These are phyloP conservation scores for Drosophila nasuta DNA, from an alignment of 1,140 invertebrate species.

Conservation along the genomic window DNA sequence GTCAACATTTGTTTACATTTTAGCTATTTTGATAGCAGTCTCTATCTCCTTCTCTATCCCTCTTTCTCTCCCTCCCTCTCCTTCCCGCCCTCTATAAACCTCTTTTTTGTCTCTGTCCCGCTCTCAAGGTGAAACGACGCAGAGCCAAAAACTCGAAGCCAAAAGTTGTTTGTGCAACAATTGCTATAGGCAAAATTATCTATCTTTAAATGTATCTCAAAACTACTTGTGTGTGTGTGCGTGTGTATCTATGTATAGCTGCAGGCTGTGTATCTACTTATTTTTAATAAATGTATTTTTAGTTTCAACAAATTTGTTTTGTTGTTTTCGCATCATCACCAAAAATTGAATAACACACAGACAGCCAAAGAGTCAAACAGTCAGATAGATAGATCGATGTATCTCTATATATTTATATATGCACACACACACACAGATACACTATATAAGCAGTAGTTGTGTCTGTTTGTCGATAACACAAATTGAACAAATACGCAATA, in stretches of 20 bases:
- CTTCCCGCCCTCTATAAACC: not conserved
- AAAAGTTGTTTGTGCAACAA: slow-evolving; percentile 58
- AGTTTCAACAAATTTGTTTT: slow-evolving; percentile 56
- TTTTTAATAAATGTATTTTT: slow-evolving; percentile 57
- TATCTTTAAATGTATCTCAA: slow-evolving; percentile 33
- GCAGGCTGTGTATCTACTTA: slow-evolving; percentile 33
- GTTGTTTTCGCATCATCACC: slow-evolving; percentile 52
- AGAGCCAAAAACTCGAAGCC: slow-evolving; percentile 14
- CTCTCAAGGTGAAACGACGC: slow-evolving; percentile 32
- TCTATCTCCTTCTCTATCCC: slow-evolving; percentile 2
- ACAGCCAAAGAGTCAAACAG: no score
- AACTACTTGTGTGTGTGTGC: slow-evolving; percentile 15
- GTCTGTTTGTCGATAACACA: slow-evolving; percentile 37
- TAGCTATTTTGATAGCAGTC: slow-evolving; percentile 3
- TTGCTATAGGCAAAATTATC: slow-evolving; percentile 35
- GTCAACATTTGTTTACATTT: slow-evolving; percentile 57
- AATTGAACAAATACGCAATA: slow-evolving; percentile 48
- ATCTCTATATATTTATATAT: slow-evolving; percentile 29
- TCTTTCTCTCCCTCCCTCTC: not conserved
- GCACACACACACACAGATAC: not conserved
- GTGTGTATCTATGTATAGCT: slow-evolving; percentile 26
- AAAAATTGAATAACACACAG: slow-evolving; percentile 40
- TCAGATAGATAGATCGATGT: slow-evolving; percentile 23
- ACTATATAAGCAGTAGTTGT: not conserved
- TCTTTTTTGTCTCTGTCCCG: not conserved